Evolutionary conservation across 2,113 vertebrate species (phyloP).

Genomic region (Scomber colias): DNA sequence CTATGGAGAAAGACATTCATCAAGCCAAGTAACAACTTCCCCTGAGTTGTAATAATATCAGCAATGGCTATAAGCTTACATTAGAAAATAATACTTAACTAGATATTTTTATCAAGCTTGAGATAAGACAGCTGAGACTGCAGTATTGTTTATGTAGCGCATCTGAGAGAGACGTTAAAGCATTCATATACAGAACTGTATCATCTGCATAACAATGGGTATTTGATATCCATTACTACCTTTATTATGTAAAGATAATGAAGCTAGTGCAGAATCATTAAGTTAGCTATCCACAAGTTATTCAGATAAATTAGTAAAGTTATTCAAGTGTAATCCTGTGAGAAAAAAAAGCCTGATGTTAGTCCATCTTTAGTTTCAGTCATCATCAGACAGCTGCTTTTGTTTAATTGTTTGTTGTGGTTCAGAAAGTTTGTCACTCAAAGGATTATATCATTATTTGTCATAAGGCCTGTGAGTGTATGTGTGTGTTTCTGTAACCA

Average conservation of each 20-base stretch:
- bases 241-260: neutral
- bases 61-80: no score
- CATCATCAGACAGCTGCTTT: neutral
- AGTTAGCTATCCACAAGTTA: neutral
- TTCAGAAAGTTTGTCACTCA: slow-evolving; percentile 33
- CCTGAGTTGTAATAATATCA: no score
- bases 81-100: no score
- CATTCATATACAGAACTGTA: neutral
- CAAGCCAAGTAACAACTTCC: no score
- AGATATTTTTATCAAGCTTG: no score
- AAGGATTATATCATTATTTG: slow-evolving; percentile 54
- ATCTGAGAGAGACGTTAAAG: slow-evolving; percentile 1
- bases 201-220: slow-evolving; percentile 16
- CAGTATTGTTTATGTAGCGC: neutral
- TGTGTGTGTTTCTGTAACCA: slow-evolving; percentile 38
- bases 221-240: no score
- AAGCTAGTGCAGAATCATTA: neutral
- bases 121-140: neutral
- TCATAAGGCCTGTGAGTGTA: slow-evolving; percentile 41
- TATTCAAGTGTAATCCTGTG: slow-evolving; percentile 3
- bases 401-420: slow-evolving; percentile 3
- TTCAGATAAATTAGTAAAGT: neutral
- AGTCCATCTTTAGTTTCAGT: neutral
- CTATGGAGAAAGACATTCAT: no score
- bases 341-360: neutral